A percentile compares a stretch with the other conserved stretches of the same genome.
These are phyloP conservation scores for Andrena camellia DNA, from an alignment of 2,888 invertebrate species.

Conservation along the genomic window DNA sequence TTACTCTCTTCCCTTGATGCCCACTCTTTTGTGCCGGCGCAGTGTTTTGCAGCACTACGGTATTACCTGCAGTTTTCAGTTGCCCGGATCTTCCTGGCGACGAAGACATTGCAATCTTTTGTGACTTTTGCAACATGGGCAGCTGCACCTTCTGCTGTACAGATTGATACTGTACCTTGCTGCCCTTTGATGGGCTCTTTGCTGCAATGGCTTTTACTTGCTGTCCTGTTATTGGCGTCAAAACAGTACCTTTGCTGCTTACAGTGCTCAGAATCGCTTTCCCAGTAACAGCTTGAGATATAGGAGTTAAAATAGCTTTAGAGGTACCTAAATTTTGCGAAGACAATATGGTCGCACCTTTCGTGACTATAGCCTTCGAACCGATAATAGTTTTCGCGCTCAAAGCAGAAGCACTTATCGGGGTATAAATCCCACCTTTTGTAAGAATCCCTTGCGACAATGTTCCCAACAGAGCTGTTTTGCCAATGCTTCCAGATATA, in stretches of 20 bases:
- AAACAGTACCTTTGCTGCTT: slow-evolving; percentile 78
- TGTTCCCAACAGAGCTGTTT: slow-evolving; percentile 74
- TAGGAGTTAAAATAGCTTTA: slow-evolving; percentile 76
- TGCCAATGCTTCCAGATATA: slow-evolving; percentile 78
- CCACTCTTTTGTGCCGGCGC: slow-evolving; percentile 61
- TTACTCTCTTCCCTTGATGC: slow-evolving; percentile 71
- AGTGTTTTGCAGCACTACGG: slow-evolving; percentile 75
- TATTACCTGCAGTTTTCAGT: slow-evolving; percentile 83
- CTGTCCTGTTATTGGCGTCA: slow-evolving; percentile 83
- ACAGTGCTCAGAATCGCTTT: slow-evolving; percentile 76
- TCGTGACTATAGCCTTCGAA: slow-evolving; percentile 78
- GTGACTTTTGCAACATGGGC: slow-evolving; percentile 83
- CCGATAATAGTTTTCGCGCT: slow-evolving; percentile 76
- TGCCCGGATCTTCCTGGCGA: slow-evolving; percentile 80
- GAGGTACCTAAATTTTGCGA: slow-evolving; percentile 72
- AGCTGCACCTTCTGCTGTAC: slow-evolving; percentile 77
- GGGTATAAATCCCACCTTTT: slow-evolving; percentile 78
- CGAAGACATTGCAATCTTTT: slow-evolving; percentile 76
- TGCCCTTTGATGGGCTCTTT: slow-evolving; percentile 74
- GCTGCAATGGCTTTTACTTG: slow-evolving; percentile 83
- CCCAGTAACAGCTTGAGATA: slow-evolving; percentile 73
- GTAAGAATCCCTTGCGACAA: slow-evolving; percentile 76
- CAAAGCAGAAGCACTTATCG: slow-evolving; percentile 75
- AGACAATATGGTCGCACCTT: slow-evolving; percentile 76
- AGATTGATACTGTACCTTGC: slow-evolving; percentile 79